These are phyloP conservation scores for Lophius piscatorius DNA, from an alignment of 2,113 vertebrate genomes.

Conservation along the genomic window DNA sequence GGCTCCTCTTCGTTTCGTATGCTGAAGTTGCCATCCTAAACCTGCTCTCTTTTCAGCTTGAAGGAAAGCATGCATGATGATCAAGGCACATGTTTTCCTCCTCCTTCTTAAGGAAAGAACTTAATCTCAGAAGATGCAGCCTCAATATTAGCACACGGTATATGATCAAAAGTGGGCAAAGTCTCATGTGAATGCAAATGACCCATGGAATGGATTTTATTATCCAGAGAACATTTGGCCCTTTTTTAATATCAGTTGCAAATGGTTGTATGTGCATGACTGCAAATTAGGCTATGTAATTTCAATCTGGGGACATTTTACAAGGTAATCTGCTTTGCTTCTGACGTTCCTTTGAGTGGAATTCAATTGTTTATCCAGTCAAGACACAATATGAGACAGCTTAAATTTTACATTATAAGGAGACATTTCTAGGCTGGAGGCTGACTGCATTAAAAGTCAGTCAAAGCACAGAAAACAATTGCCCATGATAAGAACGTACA, in stretches of 20 bases:
- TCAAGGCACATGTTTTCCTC: background rate
- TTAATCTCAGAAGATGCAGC: background rate
- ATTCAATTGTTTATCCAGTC: no score
- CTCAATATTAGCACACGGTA: background rate
- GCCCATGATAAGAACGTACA: conserved; percentile 36
- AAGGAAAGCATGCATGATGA: conserved; percentile 2
- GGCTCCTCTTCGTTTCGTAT: conserved; percentile 2
- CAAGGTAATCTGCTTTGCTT: background rate
- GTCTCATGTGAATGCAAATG: background rate
- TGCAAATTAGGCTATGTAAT: background rate
- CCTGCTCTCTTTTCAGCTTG: conserved; percentile 24
- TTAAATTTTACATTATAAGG: background rate
- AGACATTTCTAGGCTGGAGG: background rate
- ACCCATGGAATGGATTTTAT: background rate
- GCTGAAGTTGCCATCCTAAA: conserved; percentile 9
- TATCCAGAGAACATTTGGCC: background rate
- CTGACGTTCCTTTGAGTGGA: no score
- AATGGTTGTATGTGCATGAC: background rate
- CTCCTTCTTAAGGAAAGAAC: background rate
- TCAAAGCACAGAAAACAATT: conserved; percentile 3
- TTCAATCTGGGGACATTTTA: background rate
- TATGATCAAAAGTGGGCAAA: background rate
- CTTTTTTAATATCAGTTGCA: background rate
- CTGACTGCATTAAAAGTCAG: conserved; percentile 18
- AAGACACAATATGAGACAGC: background rate